Evolutionary conservation across 2,888 invertebrate genomes (phyloP), one percentile per base, ranked within the genome.

Genomic region (Autographa gamma): DNA sequence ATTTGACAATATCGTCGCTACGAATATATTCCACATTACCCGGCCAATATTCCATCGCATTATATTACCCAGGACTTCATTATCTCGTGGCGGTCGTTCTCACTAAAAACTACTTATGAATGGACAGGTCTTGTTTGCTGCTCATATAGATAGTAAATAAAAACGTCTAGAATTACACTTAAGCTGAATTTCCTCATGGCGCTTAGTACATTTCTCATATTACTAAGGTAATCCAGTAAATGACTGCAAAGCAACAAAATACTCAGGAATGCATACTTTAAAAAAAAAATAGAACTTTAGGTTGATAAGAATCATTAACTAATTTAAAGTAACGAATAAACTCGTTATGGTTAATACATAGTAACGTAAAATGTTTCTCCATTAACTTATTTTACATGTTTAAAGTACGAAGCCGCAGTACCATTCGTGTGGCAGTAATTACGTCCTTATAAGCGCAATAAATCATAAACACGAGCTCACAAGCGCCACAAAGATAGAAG

Each of bases 401-500:
- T 72, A 69, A 69, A 77, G 61, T 65, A 64, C 58, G 58, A 65
- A 82, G 80, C 72, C 77, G 80, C 80, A 71, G 71, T 80, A 72
- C 31, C 59, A 79, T 86, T 86, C 86, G 84, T 89, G 89, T 88
- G 92, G 92, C 91, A 92, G 89, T 93, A 92, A 94, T 94, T 90
- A 92, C 89, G 90, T 93, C 92, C 91, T 93, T 93, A 93, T 92
- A 93, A 92, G 88, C 85, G 66, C 84, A 88, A 95, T 95, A 93
- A 93, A 94, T 95, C 93, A 95, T 94, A 92, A 83, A 89, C 91
- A 90, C 89, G 86, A 90, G 88, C 88, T 88, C 90, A 93, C 92
- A 93, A 94, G 94, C 94, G 93, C 93, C 94, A 94, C 93, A 94
- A 92, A 93, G 93, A 91, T 93, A 93, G 93, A 90, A 91, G 91